Percentiles rank a stretch among this genome's conserved stretches.
Evolutionary conservation across 2,888 invertebrate species (phyloP).

Genomic region (Cyclophora albipunctata): DNA sequence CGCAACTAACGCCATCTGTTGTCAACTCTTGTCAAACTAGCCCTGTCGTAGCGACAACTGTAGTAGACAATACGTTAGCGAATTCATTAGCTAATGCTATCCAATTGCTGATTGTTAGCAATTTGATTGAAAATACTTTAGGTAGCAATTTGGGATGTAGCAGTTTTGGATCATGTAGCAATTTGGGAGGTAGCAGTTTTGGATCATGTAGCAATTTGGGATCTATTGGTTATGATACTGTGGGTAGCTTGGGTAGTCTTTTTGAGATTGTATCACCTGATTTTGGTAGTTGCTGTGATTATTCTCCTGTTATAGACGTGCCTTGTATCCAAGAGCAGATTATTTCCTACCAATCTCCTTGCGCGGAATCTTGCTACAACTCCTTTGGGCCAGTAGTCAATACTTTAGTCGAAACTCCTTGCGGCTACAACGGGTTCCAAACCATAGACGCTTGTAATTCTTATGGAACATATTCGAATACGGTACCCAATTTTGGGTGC

Average conservation of each 20-base stretch:
- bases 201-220: not conserved
- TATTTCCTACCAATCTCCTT: not conserved
- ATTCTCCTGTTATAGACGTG: slow-evolving; percentile 1
- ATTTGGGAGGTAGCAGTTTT: not conserved
- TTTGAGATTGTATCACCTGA: not conserved
- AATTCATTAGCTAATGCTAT: slow-evolving; percentile 49
- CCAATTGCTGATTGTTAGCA: slow-evolving; percentile 47
- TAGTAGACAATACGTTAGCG: slow-evolving; percentile 45
- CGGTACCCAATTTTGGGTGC: too few relatives aligned
- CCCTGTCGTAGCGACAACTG: slow-evolving; percentile 30
- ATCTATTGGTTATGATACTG: not conserved
- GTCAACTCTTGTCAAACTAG: not conserved
- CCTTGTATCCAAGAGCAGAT: not conserved
- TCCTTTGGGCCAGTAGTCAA: too few relatives aligned
- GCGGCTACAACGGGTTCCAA: too few relatives aligned
- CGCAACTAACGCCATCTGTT: not conserved
- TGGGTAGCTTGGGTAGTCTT: not conserved
- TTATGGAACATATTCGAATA: too few relatives aligned
- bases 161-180: not conserved
- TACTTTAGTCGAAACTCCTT: too few relatives aligned
- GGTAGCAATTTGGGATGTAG: not conserved
- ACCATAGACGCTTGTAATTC: too few relatives aligned
- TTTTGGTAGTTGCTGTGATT: not conserved
- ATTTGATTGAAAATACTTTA: slow-evolving; percentile 33
- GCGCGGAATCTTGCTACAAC: not conserved